These are phyloP conservation scores for Mesembrinibis cayennensis DNA, from an alignment of 2,113 vertebrate species.

Conservation along the genomic window DNA sequence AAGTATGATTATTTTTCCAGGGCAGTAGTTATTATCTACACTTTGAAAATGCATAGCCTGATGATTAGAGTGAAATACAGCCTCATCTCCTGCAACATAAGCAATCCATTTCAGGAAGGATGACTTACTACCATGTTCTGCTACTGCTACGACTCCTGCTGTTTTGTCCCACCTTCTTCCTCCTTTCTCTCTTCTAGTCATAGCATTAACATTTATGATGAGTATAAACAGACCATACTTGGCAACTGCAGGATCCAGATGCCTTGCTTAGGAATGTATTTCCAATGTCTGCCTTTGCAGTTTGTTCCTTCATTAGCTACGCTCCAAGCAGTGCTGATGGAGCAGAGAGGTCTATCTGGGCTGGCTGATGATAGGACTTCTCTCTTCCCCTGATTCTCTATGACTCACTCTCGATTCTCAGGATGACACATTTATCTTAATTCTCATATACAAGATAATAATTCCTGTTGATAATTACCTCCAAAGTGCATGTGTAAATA, in stretches of 20 bases:
- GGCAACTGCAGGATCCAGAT: background rate
- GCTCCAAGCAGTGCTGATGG: background rate
- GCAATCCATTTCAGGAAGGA: background rate
- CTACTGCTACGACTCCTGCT: background rate
- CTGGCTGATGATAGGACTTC: background rate
- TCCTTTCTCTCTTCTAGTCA: background rate
- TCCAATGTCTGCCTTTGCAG: background rate
- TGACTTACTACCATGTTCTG: background rate
- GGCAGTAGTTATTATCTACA: background rate
- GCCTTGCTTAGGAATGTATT: background rate
- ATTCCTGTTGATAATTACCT: background rate
- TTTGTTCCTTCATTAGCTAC: background rate
- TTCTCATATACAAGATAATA: background rate
- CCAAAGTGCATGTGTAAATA: background rate
- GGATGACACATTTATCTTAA: background rate
- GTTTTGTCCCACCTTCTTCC: background rate
- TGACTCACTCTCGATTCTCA: background rate
- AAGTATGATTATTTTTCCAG: background rate
- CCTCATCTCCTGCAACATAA: background rate
- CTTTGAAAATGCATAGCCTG: background rate
- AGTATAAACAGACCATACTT: background rate
- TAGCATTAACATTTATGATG: constrained; percentile 16
- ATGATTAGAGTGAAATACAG: background rate
- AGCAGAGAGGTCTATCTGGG: background rate
- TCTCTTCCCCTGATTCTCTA: background rate